These are phyloP conservation scores for Hipparchia semele DNA, from an alignment of 2,888 invertebrate genomes.

Conservation along the genomic window DNA sequence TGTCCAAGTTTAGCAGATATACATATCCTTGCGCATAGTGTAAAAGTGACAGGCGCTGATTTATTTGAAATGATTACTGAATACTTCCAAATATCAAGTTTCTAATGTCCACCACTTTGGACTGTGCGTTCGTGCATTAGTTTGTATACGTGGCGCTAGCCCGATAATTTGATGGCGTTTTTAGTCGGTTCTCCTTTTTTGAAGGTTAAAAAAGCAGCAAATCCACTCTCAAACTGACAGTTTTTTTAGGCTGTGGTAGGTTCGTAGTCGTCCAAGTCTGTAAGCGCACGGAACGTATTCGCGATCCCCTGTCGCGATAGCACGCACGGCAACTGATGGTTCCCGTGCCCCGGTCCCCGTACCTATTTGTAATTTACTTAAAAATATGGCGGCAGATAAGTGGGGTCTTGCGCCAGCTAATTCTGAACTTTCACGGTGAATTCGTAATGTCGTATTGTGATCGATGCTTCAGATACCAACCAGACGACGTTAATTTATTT, in stretches of 20 bases:
- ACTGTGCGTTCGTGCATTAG: not conserved
- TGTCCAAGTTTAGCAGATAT: no score
- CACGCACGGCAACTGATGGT: constrained; percentile 77
- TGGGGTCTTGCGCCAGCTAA: constrained; percentile 61
- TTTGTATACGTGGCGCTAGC: no score
- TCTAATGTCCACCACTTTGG: no score
- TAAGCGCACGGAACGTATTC: constrained; percentile 55
- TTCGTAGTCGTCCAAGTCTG: constrained; percentile 50
- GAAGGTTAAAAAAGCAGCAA: not conserved
- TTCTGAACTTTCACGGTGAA: constrained; percentile 39
- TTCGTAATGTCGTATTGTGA: constrained; percentile 40
- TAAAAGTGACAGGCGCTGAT: no score
- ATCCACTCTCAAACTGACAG: not conserved
- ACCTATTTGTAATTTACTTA: constrained; percentile 82
- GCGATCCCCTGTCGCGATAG: constrained; percentile 76
- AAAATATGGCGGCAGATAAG: constrained; percentile 78
- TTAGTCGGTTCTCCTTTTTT: no score
- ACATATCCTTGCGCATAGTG: no score
- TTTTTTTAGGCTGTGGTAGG: constrained; percentile 45
- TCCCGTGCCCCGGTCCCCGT: constrained; percentile 59
- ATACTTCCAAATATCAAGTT: no score
- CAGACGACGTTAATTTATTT: not conserved
- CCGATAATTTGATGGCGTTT: no score
- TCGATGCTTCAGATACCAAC: constrained; percentile 27
- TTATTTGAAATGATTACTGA: no score